Evolutionary conservation across 2,113 vertebrate genomes (phyloP).

Genomic region (Poecile atricapillus): DNA sequence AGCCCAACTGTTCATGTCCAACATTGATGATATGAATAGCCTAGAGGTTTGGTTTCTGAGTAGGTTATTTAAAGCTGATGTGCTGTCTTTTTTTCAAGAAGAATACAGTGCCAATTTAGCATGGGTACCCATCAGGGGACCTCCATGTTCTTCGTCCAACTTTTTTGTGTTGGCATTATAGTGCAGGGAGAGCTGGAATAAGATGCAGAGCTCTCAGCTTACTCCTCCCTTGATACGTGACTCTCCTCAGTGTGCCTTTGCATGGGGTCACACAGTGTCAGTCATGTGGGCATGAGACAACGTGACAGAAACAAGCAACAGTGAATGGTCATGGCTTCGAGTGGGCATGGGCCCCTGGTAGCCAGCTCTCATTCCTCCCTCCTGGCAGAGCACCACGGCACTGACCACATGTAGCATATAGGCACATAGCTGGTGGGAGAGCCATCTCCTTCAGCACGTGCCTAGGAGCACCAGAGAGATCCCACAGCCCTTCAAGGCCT

Average conservation of each 20-base stretch:
- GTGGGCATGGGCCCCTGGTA: neutral
- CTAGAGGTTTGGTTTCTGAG: slow-evolving; percentile 22
- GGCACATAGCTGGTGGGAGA: neutral
- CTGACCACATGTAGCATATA: neutral
- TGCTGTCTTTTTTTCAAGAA: neutral
- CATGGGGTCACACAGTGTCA: neutral
- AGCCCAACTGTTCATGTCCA: neutral
- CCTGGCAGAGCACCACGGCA: neutral
- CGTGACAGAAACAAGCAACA: neutral
- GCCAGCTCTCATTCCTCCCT: rapidly evolving
- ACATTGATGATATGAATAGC: slow-evolving; percentile 4
- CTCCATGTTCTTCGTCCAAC: neutral
- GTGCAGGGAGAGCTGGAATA: neutral
- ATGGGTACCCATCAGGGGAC: neutral
- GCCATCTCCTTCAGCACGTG: neutral
- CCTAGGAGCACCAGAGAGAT: neutral
- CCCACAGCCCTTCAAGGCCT: neutral
- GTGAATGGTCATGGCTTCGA: neutral
- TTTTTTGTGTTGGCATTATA: neutral
- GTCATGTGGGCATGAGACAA: neutral
- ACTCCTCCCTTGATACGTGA: neutral
- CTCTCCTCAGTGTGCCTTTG: neutral
- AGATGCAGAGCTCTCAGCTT: slow-evolving; percentile 31
- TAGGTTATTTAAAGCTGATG: slow-evolving; percentile 30
- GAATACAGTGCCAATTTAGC: neutral